These are phyloP conservation scores for Leptopilina myrica DNA, from an alignment of 2,888 invertebrate genomes.

Conservation along the genomic window DNA sequence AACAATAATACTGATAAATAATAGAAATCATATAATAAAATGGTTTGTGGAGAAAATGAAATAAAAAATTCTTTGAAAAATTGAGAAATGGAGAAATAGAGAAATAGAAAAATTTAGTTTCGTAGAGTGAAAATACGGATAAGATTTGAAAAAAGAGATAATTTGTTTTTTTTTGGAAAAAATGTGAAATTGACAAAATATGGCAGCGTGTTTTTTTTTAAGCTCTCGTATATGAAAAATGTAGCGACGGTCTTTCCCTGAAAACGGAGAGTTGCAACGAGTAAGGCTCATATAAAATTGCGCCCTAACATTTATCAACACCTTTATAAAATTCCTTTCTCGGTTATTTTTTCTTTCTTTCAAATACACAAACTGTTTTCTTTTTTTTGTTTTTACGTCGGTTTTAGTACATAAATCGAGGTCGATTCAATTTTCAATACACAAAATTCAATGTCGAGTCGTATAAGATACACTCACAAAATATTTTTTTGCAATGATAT, in stretches of 20 bases:
- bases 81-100: too few species aligned
- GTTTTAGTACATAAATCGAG: slow-evolving; percentile 35
- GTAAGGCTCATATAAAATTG: slow-evolving; percentile 34
- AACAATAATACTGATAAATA: too few species aligned
- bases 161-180: neutral
- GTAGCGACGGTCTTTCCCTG: slow-evolving; percentile 11
- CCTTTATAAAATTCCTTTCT: slow-evolving; percentile 55
- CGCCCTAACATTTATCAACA: slow-evolving; percentile 39
- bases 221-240: slow-evolving; percentile 33
- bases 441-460: slow-evolving; percentile 31
- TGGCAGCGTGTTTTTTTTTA: slow-evolving; percentile 19
- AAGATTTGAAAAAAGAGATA: too few species aligned
- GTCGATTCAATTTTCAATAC: slow-evolving; percentile 27
- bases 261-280: slow-evolving; percentile 17
- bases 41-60: too few species aligned
- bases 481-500: slow-evolving; percentile 50
- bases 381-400: neutral
- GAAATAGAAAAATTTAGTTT: too few species aligned
- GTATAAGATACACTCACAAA: slow-evolving; percentile 48
- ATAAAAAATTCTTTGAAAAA: too few species aligned
- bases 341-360: slow-evolving; percentile 14
- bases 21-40: too few species aligned
- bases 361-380: slow-evolving; percentile 22
- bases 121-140: too few species aligned
- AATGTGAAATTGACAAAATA: slow-evolving; percentile 1